Conservation (phyloP, 1,140 invertebrate species). For the Harpegnathos saltator region DNA sequence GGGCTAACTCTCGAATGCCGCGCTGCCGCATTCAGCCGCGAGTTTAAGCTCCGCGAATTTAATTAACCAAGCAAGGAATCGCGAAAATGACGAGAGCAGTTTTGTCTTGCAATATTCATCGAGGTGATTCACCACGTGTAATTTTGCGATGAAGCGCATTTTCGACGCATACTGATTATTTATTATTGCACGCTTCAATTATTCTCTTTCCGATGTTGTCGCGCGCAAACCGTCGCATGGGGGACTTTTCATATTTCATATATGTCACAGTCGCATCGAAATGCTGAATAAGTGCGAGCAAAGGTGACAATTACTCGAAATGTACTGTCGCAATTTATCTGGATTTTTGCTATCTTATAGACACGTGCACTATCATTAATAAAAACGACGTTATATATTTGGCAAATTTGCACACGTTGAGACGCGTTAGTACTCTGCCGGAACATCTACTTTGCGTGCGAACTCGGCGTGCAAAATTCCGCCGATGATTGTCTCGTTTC, state of each 20-base stretch:
- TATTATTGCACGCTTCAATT: conserved; percentile 8
- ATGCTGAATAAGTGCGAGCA: conserved; percentile 10
- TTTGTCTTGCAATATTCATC: conserved; percentile 22
- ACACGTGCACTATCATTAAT: conserved; percentile 15
- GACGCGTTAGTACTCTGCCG: not conserved
- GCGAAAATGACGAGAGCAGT: too few relatives aligned
- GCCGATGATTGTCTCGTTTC: conserved; percentile 28
- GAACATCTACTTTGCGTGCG: not conserved
- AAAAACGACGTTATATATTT: conserved; percentile 8
- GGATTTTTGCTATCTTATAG: not conserved
- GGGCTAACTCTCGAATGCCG: too few relatives aligned
- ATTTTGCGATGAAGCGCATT: conserved; percentile 20
- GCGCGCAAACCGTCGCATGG: conserved; percentile 21
- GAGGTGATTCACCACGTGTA: not conserved
- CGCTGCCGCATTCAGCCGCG: too few relatives aligned
- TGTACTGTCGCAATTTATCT: conserved; percentile 17
- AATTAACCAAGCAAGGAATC: too few relatives aligned
- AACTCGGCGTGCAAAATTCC: conserved; percentile 18
- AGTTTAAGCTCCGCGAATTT: too few relatives aligned
- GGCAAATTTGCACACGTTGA: not conserved
- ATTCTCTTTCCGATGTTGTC: conserved; percentile 36
- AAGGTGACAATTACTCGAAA: conserved; percentile 14
- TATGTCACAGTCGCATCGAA: conserved; percentile 31
- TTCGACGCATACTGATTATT: not conserved
- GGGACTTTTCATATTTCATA: conserved; percentile 41